These are phyloP conservation scores for Gallinago media DNA, from an alignment of 2,113 vertebrate genomes.

Conservation along the genomic window DNA sequence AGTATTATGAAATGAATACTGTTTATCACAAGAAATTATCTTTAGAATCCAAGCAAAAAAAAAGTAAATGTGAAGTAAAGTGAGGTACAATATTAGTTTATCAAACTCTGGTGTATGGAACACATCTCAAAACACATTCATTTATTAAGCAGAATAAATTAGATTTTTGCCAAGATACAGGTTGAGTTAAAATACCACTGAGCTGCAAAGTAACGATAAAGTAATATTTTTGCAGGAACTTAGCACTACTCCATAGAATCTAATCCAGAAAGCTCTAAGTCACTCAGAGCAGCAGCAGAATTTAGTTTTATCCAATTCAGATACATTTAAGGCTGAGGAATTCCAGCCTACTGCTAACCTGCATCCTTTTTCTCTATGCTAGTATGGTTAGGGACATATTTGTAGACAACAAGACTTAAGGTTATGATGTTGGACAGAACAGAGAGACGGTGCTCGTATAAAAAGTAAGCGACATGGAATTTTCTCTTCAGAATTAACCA, in stretches of 20 bases:
- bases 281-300: neutral
- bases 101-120: neutral
- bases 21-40: neutral
- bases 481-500: neutral
- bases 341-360: neutral
- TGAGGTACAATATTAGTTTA: neutral
- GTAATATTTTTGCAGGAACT: neutral
- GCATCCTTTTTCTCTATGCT: neutral
- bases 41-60: neutral
- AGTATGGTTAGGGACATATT: neutral
- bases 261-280: neutral
- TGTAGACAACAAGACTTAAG: neutral
- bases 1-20: conserved; percentile 3
- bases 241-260: neutral
- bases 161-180: neutral
- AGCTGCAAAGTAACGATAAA: neutral
- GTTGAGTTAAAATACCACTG: neutral
- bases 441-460: neutral
- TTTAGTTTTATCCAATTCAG: neutral
- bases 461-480: neutral
- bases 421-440: neutral
- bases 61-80: neutral
- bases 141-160: neutral
- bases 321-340: neutral
- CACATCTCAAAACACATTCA: neutral